Conservation (phyloP, 2,888 invertebrate species). For the Ceraclea dissimilis region DNA sequence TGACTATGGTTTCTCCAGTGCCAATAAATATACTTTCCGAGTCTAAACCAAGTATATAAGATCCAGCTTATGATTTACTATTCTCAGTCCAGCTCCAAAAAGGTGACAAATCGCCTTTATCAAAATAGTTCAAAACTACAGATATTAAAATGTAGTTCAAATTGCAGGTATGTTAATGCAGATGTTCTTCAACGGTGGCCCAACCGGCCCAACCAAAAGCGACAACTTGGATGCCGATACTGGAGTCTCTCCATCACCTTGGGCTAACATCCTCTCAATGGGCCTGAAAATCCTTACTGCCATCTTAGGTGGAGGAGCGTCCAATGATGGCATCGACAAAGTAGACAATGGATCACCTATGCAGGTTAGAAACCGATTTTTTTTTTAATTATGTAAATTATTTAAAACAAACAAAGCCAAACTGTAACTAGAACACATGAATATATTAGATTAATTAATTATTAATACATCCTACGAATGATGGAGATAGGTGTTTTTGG, state of each 20-base stretch:
- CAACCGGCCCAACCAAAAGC: conserved; percentile 72
- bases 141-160: no score
- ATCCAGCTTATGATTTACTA: no score
- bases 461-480: neutral
- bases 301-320: conserved; percentile 66
- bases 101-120: no score
- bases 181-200: conserved; percentile 69
- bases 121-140: no score
- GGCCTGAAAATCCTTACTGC: conserved; percentile 81
- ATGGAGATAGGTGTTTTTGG: no score
- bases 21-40: no score
- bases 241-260: conserved; percentile 67
- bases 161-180: conserved; percentile 68
- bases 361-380: conserved; percentile 59
- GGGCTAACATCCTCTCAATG: conserved; percentile 81
- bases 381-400: no score
- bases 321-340: conserved; percentile 80
- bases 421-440: no score
- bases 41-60: no score
- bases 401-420: no score
- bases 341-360: conserved; percentile 84
- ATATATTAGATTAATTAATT: neutral
- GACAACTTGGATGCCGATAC: conserved; percentile 63
- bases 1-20: no score
- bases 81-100: no score